Evolutionary conservation across 1,140 invertebrate species (phyloP), one percentile per base, ranked within the genome.

Genomic region (Bemisia tabaci): DNA sequence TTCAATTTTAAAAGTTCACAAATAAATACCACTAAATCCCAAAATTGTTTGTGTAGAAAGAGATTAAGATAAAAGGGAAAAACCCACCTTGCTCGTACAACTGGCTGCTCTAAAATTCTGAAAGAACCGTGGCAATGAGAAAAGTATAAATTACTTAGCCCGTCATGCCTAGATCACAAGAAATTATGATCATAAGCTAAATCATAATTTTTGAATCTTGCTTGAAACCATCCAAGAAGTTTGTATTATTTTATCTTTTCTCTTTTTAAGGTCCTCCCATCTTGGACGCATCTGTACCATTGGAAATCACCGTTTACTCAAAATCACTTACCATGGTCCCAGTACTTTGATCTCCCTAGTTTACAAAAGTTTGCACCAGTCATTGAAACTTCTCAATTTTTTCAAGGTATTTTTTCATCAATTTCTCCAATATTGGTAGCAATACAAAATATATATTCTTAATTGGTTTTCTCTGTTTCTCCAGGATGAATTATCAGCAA

Each of bases 281-380:
- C 95, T 1, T 98, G 93, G 92, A 83, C 86, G 70, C 82, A 84
- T 61, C 75, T 97, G 1, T 92, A 91, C 72, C 96, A 98, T 77
- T 98, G 95, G 96, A 83, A 83, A 75, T 84, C 84, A 27, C 77
- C 74, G 25, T 77, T 82, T 26, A 65, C 73, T 24, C 82, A 85
- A 70, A 77, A 77, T 2, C 79, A 82, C 65, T 72, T 84, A 2
- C 83, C 85, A 1, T 98, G 96, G 96, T 76, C 79, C 12, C 73
- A 77, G 23, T 98, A 97, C 77, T 99, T 98, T 77, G 87, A 98
- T 75, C 66, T 97, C 12, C 68, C 80, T 12, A 91, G 91, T 75
- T 76, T 98, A 21, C 80, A 85, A 74, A 79, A 80, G 65, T 96
- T 87, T 80, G 82, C 89, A 22, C 90, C 93, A 62, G 90, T 97